Percentiles rank a stretch among this genome's conserved stretches.
phyloP scores from a whole-genome alignment of 2,888 invertebrate species.

The Rhaphigaster nebulosa region DNA sequence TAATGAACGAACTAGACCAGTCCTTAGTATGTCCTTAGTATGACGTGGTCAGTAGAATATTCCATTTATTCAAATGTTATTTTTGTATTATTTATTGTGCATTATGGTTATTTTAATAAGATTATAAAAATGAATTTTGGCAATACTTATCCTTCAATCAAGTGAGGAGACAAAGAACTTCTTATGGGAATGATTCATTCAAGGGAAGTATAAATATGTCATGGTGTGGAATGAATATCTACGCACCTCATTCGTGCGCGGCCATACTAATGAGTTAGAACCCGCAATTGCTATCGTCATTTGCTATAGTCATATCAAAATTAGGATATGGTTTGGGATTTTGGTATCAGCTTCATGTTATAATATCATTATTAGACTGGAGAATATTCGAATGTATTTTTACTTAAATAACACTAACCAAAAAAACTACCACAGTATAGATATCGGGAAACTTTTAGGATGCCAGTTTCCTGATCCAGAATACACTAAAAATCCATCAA shows the following conservation, averaged over 20 bases:
- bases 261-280: not conserved
- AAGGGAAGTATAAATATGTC: conserved; percentile 30
- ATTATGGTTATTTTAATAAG: not conserved
- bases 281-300: too few species aligned
- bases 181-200: not conserved
- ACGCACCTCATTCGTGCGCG: not conserved
- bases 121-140: not conserved
- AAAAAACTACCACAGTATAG: too few species aligned
- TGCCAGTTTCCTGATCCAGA: too few species aligned
- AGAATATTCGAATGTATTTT: not conserved
- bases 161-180: conserved; percentile 23
- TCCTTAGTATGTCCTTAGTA: fast-evolving
- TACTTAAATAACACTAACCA: not conserved
- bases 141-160: not conserved
- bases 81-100: not conserved
- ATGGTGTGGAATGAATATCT: conserved; percentile 25
- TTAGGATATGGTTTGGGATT: not conserved
- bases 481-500: too few species aligned
- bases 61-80: not conserved
- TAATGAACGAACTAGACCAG: not conserved
- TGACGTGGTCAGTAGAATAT: not conserved
- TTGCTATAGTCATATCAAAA: not conserved
- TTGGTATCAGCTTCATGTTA: not conserved
- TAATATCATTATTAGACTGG: not conserved
- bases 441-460: too few species aligned